Evolutionary conservation across 1,140 invertebrate species (phyloP), one percentile per base, ranked within the genome.

Genomic region (Bombus soroeensis): DNA sequence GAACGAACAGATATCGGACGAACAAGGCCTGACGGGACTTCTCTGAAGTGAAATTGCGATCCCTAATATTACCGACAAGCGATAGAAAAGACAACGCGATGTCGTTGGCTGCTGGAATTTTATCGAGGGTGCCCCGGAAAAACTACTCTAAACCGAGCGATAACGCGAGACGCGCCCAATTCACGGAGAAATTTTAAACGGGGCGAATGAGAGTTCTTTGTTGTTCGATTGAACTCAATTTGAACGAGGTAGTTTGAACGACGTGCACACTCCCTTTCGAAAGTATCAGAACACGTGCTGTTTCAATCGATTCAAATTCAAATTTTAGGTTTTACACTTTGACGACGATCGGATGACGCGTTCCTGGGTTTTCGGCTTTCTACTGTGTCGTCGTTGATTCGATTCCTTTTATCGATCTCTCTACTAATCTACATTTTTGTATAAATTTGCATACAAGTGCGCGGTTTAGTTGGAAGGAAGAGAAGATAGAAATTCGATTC

Each of bases 1-100:
- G 64, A 85, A 53, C 70, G 64, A 79, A 86, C 81, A 86, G 80
- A 92, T 89, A 91, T 90, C 85, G 86, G 53, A n/a, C 59, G 86
- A 90, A 84, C 79, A 88, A 91, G 87, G 68, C 39, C 39, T 80
- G 85, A 86, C 78, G 81, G 43, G 43, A 87, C 85, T 81, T 90
- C 72, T 37, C 6, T 68, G 73, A 70, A 85, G 85, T 88, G 81
- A 87, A 90, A 89, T 89, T 89, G 85, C 77, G 73, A 77, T 81
- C 88, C 85, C 85, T 89, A 89, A 89, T 89, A 90, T 89, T 87
- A 89, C 84, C 89, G 89, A 90, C 89, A 89, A 89, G 75, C 79
- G 89, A 90, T 89, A 87, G 73, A 32, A 22, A 53, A 77, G 73
- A 76, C 15, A 34, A 66, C 41, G 25, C 57, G 62, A 34, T 15